Evolutionary conservation across 2,113 vertebrate species (phyloP).

Genomic region (Rhizomys pruinosus): DNA sequence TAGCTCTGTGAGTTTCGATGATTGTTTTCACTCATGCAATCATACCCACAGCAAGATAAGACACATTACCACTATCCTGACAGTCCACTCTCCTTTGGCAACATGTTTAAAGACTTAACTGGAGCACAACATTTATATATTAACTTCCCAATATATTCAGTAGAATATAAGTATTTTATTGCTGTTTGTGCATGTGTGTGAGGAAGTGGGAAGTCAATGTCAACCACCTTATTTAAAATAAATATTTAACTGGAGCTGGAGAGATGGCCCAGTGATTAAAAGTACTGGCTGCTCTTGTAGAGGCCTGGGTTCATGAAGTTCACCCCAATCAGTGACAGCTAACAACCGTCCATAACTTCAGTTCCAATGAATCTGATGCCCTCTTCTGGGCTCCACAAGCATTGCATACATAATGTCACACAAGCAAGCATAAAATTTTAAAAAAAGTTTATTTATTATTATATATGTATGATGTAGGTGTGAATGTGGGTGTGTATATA

Average conservation of each 20-base stretch:
- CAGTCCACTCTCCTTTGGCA: not conserved
- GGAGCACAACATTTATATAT: conserved; percentile 9
- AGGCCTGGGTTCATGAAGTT: too few species aligned
- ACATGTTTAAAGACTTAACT: not conserved
- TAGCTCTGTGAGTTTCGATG: not conserved
- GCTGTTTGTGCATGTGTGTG: not conserved
- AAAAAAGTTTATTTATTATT: not conserved
- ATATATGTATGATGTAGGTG: not conserved
- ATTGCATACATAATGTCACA: too few species aligned
- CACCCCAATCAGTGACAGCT: too few species aligned
- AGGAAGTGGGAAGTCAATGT: not conserved
- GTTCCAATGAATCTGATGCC: too few species aligned
- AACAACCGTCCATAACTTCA: too few species aligned
- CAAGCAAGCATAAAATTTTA: too few species aligned
- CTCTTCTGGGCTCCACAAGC: too few species aligned
- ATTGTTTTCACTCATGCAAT: not conserved
- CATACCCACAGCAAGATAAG: not conserved
- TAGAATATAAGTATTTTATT: not conserved
- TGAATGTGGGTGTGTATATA: not conserved
- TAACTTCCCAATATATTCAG: not conserved
- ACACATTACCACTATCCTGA: not conserved
- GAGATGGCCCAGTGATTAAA: too few species aligned
- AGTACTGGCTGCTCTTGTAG: too few species aligned
- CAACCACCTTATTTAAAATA: not conserved
- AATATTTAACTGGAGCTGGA: not conserved